These are phyloP conservation scores for Catocala fraxini DNA, from an alignment of 2,888 invertebrate genomes.

Conservation along the genomic window DNA sequence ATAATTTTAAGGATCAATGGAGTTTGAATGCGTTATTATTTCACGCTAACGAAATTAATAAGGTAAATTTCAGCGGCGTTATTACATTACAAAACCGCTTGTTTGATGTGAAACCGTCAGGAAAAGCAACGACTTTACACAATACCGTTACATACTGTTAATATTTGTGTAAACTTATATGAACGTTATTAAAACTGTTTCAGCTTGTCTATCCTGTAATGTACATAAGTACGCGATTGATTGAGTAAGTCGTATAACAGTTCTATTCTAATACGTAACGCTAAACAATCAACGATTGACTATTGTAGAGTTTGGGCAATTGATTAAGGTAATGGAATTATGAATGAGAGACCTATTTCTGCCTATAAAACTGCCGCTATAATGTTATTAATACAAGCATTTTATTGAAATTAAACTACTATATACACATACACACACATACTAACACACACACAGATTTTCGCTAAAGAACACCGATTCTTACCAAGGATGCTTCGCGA, in stretches of 20 bases:
- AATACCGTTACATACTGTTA: slow-evolving; percentile 34
- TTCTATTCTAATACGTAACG: no score
- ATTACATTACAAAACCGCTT: slow-evolving; percentile 71
- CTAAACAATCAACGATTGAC: no score
- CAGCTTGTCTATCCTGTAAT: slow-evolving; percentile 1
- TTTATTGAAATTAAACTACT: no score
- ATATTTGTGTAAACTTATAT: slow-evolving; percentile 20
- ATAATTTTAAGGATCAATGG: slow-evolving; percentile 77
- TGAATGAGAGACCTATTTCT: no score
- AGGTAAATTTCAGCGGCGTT: slow-evolving; percentile 73
- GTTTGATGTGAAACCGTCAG: slow-evolving; percentile 66
- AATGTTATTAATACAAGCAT: no score
- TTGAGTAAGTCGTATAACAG: neutral
- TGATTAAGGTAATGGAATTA: no score
- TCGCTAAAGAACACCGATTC: no score
- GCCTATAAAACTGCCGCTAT: no score
- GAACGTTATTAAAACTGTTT: slow-evolving; percentile 23
- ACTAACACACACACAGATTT: no score
- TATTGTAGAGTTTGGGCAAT: no score
- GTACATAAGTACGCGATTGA: neutral
- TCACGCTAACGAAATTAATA: slow-evolving; percentile 81
- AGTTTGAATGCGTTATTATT: slow-evolving; percentile 75
- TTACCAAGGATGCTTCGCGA: no score
- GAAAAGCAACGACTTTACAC: slow-evolving; percentile 44
- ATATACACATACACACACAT: no score